These are phyloP conservation scores for Nymphalis c-album DNA, from an alignment of 2,888 invertebrate genomes.

Conservation along the genomic window DNA sequence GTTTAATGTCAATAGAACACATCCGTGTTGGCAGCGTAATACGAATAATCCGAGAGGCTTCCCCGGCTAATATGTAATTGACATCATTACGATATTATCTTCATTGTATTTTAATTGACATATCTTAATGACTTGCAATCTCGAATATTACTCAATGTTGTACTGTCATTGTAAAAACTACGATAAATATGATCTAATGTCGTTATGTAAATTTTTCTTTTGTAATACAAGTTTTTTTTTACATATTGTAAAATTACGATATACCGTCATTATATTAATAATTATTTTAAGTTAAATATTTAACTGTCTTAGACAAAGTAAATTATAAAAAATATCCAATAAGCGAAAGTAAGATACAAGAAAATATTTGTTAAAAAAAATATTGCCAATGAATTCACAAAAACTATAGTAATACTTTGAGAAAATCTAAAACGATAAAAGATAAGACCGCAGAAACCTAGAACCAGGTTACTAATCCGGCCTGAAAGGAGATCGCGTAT, in stretches of 20 bases:
- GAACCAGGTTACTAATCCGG: constrained; percentile 44
- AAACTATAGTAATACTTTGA: neutral
- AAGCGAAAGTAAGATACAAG: too few relatives aligned
- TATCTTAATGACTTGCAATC: neutral
- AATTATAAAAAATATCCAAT: too few relatives aligned
- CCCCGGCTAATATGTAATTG: constrained; percentile 5
- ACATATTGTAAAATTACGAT: too few relatives aligned
- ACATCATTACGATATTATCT: neutral
- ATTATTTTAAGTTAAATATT: too few relatives aligned
- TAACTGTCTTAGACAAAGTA: too few relatives aligned
- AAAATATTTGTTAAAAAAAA: too few relatives aligned
- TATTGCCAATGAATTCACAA: too few relatives aligned
- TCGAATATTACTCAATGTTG: neutral
- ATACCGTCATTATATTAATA: too few relatives aligned
- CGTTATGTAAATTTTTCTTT: too few relatives aligned
- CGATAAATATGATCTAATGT: too few relatives aligned
- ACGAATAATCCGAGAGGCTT: constrained; percentile 15
- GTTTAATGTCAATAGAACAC: constrained; percentile 54
- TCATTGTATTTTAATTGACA: constrained; percentile 1
- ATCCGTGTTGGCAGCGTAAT: constrained; percentile 61
- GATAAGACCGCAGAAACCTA: constrained; percentile 31
- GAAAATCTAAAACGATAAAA: constrained; percentile 7
- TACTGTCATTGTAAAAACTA: too few relatives aligned
- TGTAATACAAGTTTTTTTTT: too few relatives aligned
- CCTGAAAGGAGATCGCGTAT: constrained; percentile 63